phyloP scores from a whole-genome alignment of 2,888 invertebrate species.

The Neoascia interrupta region DNA sequence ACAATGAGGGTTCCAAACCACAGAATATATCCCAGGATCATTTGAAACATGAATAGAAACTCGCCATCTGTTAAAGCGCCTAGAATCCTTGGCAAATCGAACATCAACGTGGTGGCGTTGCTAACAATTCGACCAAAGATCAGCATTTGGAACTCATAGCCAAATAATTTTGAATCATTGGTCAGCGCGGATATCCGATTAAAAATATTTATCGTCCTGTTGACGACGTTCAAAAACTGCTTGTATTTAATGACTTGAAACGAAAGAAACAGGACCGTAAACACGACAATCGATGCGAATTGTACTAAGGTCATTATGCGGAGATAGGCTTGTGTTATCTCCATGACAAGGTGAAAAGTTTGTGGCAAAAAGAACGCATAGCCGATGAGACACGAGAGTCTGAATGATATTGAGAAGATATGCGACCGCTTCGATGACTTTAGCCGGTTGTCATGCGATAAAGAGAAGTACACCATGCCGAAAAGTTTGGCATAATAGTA shows the following conservation, averaged over 20 bases:
- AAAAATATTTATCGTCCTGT: slow-evolving; percentile 12
- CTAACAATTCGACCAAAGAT: background rate
- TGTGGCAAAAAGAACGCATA: background rate
- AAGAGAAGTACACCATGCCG: slow-evolving; percentile 7
- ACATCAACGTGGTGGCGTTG: background rate
- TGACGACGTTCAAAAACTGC: slow-evolving; percentile 1
- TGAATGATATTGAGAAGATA: background rate
- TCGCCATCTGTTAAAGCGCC: background rate
- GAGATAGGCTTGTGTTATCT: background rate
- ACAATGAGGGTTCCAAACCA: background rate
- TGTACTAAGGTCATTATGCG: background rate
- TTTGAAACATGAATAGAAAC: background rate
- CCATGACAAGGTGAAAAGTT: background rate
- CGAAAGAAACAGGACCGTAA: background rate
- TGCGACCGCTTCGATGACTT: background rate
- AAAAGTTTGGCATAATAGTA: slow-evolving; percentile 8
- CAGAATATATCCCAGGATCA: background rate
- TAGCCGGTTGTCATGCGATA: background rate
- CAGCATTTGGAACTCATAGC: background rate
- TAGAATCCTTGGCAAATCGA: background rate
- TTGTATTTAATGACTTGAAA: background rate
- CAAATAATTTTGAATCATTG: background rate
- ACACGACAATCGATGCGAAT: background rate
- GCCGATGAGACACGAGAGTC: background rate
- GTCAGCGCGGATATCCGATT: slow-evolving; percentile 7